phyloP scores from a whole-genome alignment of 1,140 invertebrate species.

The Drosophila prosaltans region DNA sequence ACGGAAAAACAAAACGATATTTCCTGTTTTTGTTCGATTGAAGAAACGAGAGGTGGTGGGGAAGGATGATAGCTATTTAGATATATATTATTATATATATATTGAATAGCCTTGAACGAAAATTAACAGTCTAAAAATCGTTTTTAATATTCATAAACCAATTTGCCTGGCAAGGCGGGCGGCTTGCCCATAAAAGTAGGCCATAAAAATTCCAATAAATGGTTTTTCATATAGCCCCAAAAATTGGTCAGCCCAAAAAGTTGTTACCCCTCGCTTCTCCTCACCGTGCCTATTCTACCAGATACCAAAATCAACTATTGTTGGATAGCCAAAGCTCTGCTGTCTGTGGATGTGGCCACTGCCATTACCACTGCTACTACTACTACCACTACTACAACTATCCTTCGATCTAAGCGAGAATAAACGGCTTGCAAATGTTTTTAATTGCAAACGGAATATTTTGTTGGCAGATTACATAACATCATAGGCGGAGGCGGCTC shows the following conservation, averaged over 20 bases:
- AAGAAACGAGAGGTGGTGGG: not conserved
- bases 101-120: not conserved
- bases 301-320: slow-evolving; percentile 23
- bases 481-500: slow-evolving; percentile 18
- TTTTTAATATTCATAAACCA: slow-evolving; percentile 49
- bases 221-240: slow-evolving; percentile 36
- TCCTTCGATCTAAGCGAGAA: slow-evolving; percentile 26
- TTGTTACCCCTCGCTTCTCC: not conserved
- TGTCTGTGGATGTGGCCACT: too few species aligned
- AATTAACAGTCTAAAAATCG: slow-evolving; percentile 20
- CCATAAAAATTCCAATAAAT: slow-evolving; percentile 66
- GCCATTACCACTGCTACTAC: too few species aligned
- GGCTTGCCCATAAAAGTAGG: slow-evolving; percentile 33
- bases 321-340: not conserved
- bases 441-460: slow-evolving; percentile 66
- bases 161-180: slow-evolving; percentile 24
- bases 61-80: too few species aligned
- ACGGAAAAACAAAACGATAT: not conserved
- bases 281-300: not conserved
- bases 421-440: slow-evolving; percentile 57
- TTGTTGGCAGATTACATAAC: slow-evolving; percentile 52
- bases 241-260: slow-evolving; percentile 43
- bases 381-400: not conserved
- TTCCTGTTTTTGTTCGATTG: too few species aligned
- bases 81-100: slow-evolving; percentile 2